These are phyloP conservation scores for Macaca mulatta DNA, from an alignment of 2,113 vertebrate genomes.

Conservation along the genomic window DNA sequence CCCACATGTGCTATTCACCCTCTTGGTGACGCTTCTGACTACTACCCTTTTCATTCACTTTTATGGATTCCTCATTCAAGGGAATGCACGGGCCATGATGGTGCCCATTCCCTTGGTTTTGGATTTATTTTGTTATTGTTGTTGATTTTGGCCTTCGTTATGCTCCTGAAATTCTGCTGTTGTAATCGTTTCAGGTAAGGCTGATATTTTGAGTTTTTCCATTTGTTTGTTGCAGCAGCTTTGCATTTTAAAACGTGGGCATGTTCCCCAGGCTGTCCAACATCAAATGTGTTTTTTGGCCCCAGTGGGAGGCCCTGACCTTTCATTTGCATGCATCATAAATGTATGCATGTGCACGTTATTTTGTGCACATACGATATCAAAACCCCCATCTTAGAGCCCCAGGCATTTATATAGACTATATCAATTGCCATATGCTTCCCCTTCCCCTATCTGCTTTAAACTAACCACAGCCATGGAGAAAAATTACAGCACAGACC, in stretches of 20 bases:
- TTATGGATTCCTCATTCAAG: accelerated
- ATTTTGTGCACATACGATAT: accelerated
- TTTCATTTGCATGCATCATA: accelerated
- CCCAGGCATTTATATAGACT: accelerated
- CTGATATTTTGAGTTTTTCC: neutral
- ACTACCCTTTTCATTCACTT: accelerated
- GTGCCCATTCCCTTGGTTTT: accelerated
- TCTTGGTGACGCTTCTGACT: accelerated
- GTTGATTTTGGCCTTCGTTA: neutral
- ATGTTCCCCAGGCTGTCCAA: neutral
- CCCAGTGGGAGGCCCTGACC: accelerated
- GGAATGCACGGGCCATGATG: accelerated
- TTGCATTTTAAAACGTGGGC: too few relatives aligned
- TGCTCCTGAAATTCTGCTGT: neutral
- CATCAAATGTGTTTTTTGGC: accelerated
- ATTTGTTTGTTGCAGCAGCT: neutral
- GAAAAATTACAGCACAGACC: accelerated
- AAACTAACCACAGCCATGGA: accelerated
- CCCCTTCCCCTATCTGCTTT: accelerated
- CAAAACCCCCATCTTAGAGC: accelerated
- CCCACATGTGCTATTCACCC: neutral
- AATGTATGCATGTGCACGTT: accelerated
- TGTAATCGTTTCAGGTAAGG: neutral
- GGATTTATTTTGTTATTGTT: accelerated
- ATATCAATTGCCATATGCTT: accelerated